Base-by-base conservation (phyloP, 64 coral and sea anemone species). In the Dendrophyllia cribrosa region DNA sequence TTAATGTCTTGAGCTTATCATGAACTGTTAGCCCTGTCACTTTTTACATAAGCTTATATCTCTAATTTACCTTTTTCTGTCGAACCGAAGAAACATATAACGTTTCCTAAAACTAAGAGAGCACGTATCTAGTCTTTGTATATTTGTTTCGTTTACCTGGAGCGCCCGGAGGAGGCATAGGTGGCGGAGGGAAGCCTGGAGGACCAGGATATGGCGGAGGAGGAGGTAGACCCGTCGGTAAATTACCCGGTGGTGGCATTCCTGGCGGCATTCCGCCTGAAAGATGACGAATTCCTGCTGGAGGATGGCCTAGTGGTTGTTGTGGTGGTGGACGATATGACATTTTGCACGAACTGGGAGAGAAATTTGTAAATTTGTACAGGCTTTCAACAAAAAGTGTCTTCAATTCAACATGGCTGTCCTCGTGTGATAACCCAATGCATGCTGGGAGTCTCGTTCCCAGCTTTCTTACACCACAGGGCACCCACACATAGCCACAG, bases 131-230 rank as follows among this genome's bases (percentile, higher is more conserved):
- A 51, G 12, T 19, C 43, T 20, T 13, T 49, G 17, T 19, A 49
- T n/a, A 14, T 47, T n/a, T 10, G 7, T 62, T 66, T 66, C 20
- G 1, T 21, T 83, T 50, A 83, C 80, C 80, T 83, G 80, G 7
- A 58, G 88, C 22, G 14, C 78, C 89, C 4, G 89, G 69, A 19
- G 89, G 89, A 74, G 89, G 89, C 25, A 91, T 83, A 12, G 89
- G 89, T 16, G 89, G 89, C 8, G 89, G 89, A 4, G 85, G 68
- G 59, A 93, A 88, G 15, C 92, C 92, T 7, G 88, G 88, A 79
- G 87, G 69, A 9, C 92, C 92, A 50, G 92, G 62, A 52, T 72
- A 93, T 11, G 85, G 74, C n/a, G 91, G 92, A 50, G 92, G 92
- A 2, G 92, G 92, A 11, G 86, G 76, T 6, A 93, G 53, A 0